Evolutionary conservation across 2,888 invertebrate genomes (phyloP), one percentile per base, ranked within the genome.

Genomic region (Ctenicera cuprea): DNA sequence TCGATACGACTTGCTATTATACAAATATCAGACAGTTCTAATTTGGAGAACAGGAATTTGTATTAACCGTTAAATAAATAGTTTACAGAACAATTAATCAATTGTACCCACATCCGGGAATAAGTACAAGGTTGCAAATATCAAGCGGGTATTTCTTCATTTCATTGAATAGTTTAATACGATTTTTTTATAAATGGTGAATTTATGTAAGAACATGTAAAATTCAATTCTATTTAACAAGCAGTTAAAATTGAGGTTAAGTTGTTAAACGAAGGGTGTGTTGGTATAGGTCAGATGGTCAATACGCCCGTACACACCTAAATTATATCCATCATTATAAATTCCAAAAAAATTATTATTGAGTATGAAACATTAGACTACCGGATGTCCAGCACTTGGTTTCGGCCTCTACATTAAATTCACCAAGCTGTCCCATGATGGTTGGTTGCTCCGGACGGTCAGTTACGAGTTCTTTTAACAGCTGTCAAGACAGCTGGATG

Each of bases 371-470:
- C 52, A 52, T 12, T 50, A 65, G 12, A 18, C 65, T 14, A 52
- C 65, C 65, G 65, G 65, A 65, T 65, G 65, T 65, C 37, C 65
- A 52, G 52, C 37, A 38, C 20, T 65, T 38, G 18, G 50, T 65
- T 65, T 65, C 37, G 65, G 50, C 37, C 2, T 64, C 18, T 65
- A 52, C 18, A 63, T 26, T 18, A 30, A 45, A 14, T 45, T 38
- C n/a, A 16, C 61, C 26, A 26, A 2, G 26, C 14, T 18, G 26
- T 18, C 22, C 48, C 48, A 48, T 64, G 64, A 20, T 48, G 64
- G 64, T 64, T 22, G 48, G 64, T 30, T 48, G 45, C 33, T 64
- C 26, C 45, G 48, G 64, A 45, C 45, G 64, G 61, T 61, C 61
- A 61, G 61, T 61, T 61, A 30, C 38, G 18, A 14, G 38, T 61